Base-by-base conservation (phyloP, 2,797 vertebrate genomes). In the Leuciscus waleckii region DNA sequence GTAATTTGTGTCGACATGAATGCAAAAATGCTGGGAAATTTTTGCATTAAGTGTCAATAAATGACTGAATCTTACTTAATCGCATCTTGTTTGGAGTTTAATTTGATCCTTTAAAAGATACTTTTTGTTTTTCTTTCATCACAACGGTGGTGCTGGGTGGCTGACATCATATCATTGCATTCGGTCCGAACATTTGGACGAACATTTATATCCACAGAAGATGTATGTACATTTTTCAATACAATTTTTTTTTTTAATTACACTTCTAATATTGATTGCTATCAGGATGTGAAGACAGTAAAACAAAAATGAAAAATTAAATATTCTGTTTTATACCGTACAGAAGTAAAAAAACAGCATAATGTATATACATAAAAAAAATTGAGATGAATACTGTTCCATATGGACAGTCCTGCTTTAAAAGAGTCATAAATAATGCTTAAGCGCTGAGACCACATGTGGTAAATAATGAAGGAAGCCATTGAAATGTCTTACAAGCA, bases 381-480 rank as follows among this genome's bases (percentile, higher is more conserved):
- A 17, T 35, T n/a, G 10, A 46, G 29, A 74, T 35, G 2, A 58
- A 32, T 29, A 69, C 21, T 56, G 49, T 79, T 78, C 35, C 29
- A 14, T 70, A 26, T n/a, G 17, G 51, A 51, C 65, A 71, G 67
- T 51, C 67, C 4, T 0, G 21, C 26, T 84, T 68, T 79, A 71
- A 79, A 79, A 75, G 70, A 56, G 19, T 43, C 71, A 82, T 81
- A 82, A 81, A 81, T 76, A 71, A 84, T 65, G 17, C 71, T 73
- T 73, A 51, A 82, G n/a, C 6, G 10, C 58, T 87, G 23, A 83
- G 49, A 39, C 56, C 21, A 61, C 16, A 49, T 58, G 26, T 23
- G 80, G 69, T 79, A 85, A 75, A 67, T 79, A 56, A 86, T 71
- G 65, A 9, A 88, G 32, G 32, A 83, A 75, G 75, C 11, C 73